Conservation (phyloP, 35 echinoderm and acorn worm species). For the Ophiothrix spiculata region DNA sequence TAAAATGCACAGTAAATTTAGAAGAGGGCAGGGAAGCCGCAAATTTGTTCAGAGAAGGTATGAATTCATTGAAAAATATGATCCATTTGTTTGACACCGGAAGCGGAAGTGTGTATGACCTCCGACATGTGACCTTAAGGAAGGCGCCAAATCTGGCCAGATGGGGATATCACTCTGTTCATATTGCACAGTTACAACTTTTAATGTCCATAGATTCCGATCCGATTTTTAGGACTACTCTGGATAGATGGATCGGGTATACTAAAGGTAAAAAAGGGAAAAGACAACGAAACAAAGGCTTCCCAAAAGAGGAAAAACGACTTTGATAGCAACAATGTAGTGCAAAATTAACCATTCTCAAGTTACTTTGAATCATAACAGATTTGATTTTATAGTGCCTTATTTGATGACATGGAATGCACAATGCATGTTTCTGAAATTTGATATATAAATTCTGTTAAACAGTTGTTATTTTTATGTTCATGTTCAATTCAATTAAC, state of each 20-base stretch:
- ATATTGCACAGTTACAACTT: constrained; percentile 74
- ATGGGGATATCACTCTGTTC: constrained; percentile 87
- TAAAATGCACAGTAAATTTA: constrained; percentile 37
- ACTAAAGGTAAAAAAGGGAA: constrained; percentile 88
- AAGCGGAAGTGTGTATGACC: constrained; percentile 77
- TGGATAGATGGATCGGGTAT: constrained; percentile 82
- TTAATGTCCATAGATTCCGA: constrained; percentile 67
- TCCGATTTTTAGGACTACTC: constrained; percentile 72
- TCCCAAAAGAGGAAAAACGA: too few species aligned
- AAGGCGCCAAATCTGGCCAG: constrained; percentile 83
- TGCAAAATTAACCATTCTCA: too few species aligned
- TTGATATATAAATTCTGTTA: too few species aligned
- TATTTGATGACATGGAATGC: too few species aligned
- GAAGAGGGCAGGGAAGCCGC: constrained; percentile 65
- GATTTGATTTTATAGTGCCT: too few species aligned
- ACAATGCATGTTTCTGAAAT: too few species aligned
- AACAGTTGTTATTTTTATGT: too few species aligned
- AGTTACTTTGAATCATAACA: too few species aligned
- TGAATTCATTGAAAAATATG: constrained; percentile 75
- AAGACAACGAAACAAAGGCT: neutral
- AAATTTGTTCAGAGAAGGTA: constrained; percentile 57
- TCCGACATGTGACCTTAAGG: constrained; percentile 66
- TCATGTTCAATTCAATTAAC: too few species aligned
- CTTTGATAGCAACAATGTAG: too few species aligned
- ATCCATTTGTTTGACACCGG: constrained; percentile 77